Conservation (phyloP, 2,888 invertebrate genomes). For the Lepidocyrtoides sp. region DNA sequence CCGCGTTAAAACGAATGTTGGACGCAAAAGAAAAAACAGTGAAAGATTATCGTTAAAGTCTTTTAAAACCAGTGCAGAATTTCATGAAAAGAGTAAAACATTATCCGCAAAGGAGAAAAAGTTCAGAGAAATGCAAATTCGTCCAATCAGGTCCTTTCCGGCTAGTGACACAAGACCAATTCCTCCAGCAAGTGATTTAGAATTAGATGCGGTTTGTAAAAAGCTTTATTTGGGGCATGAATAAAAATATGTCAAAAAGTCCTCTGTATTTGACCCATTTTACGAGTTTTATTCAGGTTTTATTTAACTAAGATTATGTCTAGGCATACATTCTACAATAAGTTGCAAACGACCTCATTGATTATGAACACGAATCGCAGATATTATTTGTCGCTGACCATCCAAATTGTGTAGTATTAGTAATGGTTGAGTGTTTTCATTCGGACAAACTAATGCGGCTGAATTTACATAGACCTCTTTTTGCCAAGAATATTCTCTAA, state of each 20-base stretch:
- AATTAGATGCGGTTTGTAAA: constrained; percentile 90
- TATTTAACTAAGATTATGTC: too few species aligned
- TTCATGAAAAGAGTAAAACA: constrained; percentile 68
- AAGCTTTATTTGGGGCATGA: constrained; percentile 87
- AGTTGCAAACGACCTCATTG: too few species aligned
- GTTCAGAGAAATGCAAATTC: constrained; percentile 56
- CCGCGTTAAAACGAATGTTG: neutral
- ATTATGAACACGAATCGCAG: too few species aligned
- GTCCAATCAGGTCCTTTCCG: constrained; percentile 51
- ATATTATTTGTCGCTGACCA: too few species aligned
- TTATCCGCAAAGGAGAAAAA: constrained; percentile 57
- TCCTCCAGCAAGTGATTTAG: constrained; percentile 90
- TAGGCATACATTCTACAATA: too few species aligned
- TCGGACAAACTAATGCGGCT: too few species aligned
- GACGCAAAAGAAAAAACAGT: constrained; percentile 43
- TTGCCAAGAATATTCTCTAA: too few species aligned
- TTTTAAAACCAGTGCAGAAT: constrained; percentile 46
- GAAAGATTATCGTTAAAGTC: constrained; percentile 40
- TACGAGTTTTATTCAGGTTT: neutral
- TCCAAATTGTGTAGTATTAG: too few species aligned
- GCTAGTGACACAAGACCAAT: constrained; percentile 78
- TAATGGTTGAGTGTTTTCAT: too few species aligned
- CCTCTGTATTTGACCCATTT: too few species aligned
- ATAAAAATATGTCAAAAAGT: too few species aligned
- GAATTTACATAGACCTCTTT: too few species aligned